These are phyloP conservation scores for Upupa epops DNA, from an alignment of 2,113 vertebrate genomes.

Conservation along the genomic window DNA sequence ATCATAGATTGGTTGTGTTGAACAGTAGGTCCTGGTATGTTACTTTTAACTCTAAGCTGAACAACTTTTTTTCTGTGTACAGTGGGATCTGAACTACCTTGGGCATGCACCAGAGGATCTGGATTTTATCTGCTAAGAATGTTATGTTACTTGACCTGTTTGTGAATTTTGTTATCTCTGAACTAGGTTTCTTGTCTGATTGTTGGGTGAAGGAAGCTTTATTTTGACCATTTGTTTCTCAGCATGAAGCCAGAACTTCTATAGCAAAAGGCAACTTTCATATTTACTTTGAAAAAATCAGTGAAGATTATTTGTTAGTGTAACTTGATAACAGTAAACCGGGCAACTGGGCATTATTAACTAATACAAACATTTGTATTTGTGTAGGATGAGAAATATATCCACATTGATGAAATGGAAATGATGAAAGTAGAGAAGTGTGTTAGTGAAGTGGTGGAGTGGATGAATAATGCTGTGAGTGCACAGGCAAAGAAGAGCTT, in stretches of 20 bases:
- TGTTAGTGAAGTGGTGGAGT: constrained; percentile 77
- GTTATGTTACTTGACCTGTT: not conserved
- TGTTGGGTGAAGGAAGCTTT: not conserved
- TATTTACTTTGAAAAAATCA: not conserved
- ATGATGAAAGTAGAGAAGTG: constrained; percentile 82
- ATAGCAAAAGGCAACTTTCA: not conserved
- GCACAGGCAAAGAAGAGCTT: constrained; percentile 76
- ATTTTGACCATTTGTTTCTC: not conserved
- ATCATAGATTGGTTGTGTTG: not conserved
- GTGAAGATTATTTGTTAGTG: not conserved
- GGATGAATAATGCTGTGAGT: constrained; percentile 81
- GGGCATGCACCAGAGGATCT: no score
- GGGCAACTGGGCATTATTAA: not conserved
- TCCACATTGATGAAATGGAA: constrained; percentile 79
- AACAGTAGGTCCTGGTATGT: not conserved
- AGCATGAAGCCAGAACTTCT: no score
- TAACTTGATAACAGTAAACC: not conserved
- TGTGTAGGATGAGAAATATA: constrained; percentile 79
- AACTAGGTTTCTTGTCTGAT: not conserved
- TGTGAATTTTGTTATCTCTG: not conserved
- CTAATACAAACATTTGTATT: not conserved
- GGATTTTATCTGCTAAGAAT: not conserved
- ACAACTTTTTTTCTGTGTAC: not conserved
- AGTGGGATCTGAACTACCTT: not conserved
- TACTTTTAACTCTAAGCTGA: not conserved